Percentiles rank a stretch among this genome's conserved stretches.
Conservation (phyloP, 2,113 vertebrate genomes). For the Bubo scandiacus region DNA sequence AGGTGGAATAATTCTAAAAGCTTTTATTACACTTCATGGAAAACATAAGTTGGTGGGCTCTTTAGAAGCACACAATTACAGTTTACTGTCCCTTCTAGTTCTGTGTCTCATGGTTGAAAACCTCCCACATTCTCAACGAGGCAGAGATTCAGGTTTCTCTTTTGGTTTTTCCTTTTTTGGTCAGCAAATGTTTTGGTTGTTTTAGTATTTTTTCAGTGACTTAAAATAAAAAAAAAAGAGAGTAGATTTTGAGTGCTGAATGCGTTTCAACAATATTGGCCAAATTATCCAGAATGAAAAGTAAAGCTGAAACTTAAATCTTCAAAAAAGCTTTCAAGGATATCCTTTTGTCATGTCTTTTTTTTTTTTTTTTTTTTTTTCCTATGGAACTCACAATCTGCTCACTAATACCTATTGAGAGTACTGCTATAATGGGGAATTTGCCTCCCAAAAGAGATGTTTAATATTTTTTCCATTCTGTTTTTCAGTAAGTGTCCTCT, state of each 20-base stretch:
- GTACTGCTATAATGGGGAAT: not conserved
- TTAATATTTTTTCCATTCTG: not conserved
- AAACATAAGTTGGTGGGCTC: not conserved
- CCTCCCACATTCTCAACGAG: not conserved
- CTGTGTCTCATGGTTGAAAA: not conserved
- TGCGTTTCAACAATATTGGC: not conserved
- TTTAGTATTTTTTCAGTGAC: not conserved
- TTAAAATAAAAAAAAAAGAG: not conserved
- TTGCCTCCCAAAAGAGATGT: not conserved
- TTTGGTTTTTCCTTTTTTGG: not conserved
- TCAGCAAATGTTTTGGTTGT: not conserved
- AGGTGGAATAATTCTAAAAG: not conserved
- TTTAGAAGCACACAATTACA: not conserved
- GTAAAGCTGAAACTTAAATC: not conserved
- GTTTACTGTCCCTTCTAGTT: not conserved
- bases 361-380: too few species aligned
- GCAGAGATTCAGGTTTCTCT: not conserved
- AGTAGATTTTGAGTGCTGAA: not conserved
- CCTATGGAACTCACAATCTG: not conserved
- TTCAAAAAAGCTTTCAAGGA: not conserved
- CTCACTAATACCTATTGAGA: not conserved
- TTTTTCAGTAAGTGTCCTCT: not conserved
- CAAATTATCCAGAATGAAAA: not conserved
- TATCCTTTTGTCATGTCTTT: not conserved
- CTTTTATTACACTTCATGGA: not conserved